Evolutionary conservation across 2,113 vertebrate species (phyloP), one percentile per base, ranked within the genome.

Genomic region (Orientallactaga bullata): DNA sequence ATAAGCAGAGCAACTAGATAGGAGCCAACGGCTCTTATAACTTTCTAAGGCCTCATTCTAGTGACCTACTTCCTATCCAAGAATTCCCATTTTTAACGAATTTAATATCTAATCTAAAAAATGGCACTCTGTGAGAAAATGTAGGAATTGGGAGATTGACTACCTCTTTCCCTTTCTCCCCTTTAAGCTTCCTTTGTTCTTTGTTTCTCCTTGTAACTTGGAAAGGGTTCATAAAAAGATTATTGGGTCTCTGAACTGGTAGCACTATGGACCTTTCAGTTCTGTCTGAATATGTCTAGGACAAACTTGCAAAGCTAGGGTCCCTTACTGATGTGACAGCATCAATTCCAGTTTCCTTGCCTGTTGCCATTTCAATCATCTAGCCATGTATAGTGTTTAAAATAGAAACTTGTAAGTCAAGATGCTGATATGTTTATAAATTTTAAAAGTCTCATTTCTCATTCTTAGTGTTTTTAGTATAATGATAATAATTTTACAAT

Each of bases 101-200:
- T 88, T 93, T 11, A 87, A 81, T 91, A 58, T 87, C 61, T 23
- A 0, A 73, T 7, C 1, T 51, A 32, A 85, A 85, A 65, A 93
- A 65, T 61, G 28, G 15, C 8, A 85, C 17, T 71, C n/a, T 37
- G 21, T 58, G 37, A 85, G 72, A 86, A 93, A 76, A 73, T 20
- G 5, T 37, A 78, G 71, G 12, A 76, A 55, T 66, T 20, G 26
- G 17, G 28, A 23, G 6, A 1, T 68, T 58, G n/a, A n/a, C 55
- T 28, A 0, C 3, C 26, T 60, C 0, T 11, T 3, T 51, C 4
- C 5, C 7, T 76, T 7, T 0, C 1, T 60, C 3, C 8, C 4
- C 21, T 74, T 42, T 37, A 81, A n/a, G 3, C 51, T 65, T 88
- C 4, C 8, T 74, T 58, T 66, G 26, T 39, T 30, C 35, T 61